A percentile compares a stretch with the other conserved stretches of the same genome.
phyloP scores from a whole-genome alignment of 2,888 invertebrate species.

The Pegoplata infirma region DNA sequence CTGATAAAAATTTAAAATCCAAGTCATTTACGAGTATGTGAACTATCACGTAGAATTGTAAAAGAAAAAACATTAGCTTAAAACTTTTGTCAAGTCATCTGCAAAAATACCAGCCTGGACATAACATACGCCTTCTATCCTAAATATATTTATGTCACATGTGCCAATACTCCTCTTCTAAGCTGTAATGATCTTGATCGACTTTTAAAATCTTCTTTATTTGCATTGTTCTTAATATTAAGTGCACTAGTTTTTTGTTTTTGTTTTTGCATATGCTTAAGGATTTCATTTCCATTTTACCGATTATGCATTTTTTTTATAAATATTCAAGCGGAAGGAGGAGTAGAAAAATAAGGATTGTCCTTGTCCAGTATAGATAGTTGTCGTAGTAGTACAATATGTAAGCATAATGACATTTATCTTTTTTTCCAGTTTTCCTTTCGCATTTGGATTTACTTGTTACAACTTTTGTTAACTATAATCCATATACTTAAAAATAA shows the following conservation, averaged over 20 bases:
- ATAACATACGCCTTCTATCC: too few relatives aligned
- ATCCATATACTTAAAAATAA: constrained; percentile 29
- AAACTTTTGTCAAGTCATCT: too few relatives aligned
- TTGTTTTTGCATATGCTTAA: neutral
- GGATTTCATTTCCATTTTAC: neutral
- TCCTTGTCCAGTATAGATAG: neutral
- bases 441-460: constrained; percentile 45
- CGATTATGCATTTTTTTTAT: constrained; percentile 20
- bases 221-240: neutral
- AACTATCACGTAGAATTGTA: too few relatives aligned
- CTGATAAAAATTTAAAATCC: too few relatives aligned
- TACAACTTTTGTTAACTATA: constrained; percentile 45
- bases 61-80: too few relatives aligned
- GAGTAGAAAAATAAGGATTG: neutral
- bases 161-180: too few relatives aligned
- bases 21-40: too few relatives aligned
- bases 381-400: constrained; percentile 18
- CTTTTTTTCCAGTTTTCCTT: constrained; percentile 20
- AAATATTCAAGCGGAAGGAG: neutral
- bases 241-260: neutral
- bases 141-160: too few relatives aligned
- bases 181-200: neutral
- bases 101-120: too few relatives aligned
- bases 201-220: neutral
- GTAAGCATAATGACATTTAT: constrained; percentile 27